A percentile compares a stretch with the other conserved stretches of the same genome.
phyloP scores from a whole-genome alignment of 2,888 invertebrate genomes.

The Drosophila borborema region DNA sequence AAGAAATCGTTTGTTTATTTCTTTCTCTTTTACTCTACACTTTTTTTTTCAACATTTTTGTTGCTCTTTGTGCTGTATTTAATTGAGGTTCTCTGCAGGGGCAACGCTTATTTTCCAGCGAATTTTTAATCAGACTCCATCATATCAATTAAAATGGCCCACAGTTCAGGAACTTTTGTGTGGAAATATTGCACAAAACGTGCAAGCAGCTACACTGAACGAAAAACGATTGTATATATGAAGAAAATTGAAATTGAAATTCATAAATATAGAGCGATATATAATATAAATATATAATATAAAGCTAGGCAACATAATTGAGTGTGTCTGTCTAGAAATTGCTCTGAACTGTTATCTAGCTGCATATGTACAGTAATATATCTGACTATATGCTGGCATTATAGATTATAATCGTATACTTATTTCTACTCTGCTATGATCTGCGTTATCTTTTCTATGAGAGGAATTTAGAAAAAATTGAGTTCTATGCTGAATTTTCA shows the following conservation, averaged over 20 bases:
- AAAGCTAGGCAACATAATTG: too few relatives aligned
- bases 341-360: too few relatives aligned
- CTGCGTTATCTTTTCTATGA: too few relatives aligned
- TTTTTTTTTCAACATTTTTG: not conserved
- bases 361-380: too few relatives aligned
- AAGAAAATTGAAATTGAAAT: not conserved
- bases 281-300: too few relatives aligned
- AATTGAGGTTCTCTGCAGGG: slow-evolving; percentile 31
- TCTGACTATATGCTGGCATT: too few relatives aligned
- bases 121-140: slow-evolving; percentile 59
- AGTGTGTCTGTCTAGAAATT: too few relatives aligned
- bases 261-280: not conserved
- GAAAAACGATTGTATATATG: not conserved
- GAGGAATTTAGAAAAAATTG: too few relatives aligned
- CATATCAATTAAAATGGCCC: slow-evolving; percentile 62
- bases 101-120: slow-evolving; percentile 51
- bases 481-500: too few relatives aligned
- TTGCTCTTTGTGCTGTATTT: slow-evolving; percentile 17
- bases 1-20: slow-evolving; percentile 42
- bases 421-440: too few relatives aligned
- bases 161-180: slow-evolving; percentile 29
- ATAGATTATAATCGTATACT: too few relatives aligned
- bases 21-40: not conserved
- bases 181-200: slow-evolving; percentile 2
- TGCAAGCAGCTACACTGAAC: slow-evolving; percentile 4